Conservation (phyloP, 92 coral and sea anemone genomes). For the Epizoanthus rinbou region DNA sequence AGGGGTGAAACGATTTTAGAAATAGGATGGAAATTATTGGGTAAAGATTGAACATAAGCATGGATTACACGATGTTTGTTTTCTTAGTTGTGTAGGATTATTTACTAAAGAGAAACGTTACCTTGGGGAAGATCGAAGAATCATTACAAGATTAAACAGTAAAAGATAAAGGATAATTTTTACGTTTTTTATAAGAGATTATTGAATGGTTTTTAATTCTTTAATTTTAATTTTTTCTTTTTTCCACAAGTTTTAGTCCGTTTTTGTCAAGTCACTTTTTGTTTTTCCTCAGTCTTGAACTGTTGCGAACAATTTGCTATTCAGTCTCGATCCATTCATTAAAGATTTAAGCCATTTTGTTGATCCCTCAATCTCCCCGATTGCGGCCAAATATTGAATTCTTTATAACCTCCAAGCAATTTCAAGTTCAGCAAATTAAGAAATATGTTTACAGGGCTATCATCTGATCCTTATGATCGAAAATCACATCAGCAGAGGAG, state of each 20-base stretch:
- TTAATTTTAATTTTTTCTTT: background rate
- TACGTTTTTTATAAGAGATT: no score
- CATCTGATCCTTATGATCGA: no score
- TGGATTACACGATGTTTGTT: no score
- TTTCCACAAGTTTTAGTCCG: background rate
- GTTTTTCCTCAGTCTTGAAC: background rate
- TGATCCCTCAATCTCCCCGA: slow-evolving; percentile 19
- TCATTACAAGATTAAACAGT: no score
- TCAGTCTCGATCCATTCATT: background rate
- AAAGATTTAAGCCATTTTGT: slow-evolving; percentile 30
- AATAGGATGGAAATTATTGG: no score
- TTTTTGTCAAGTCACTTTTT: no score
- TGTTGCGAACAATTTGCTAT: slow-evolving; percentile 3
- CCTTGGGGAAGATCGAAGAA: no score
- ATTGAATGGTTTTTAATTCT: background rate
- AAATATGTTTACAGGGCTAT: background rate
- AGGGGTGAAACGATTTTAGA: no score
- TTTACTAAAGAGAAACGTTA: no score
- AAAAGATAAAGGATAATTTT: no score
- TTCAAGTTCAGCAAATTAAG: background rate
- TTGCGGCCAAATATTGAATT: background rate
- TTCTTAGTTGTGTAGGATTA: no score
- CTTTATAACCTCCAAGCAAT: background rate
- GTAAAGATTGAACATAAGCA: no score
- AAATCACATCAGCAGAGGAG: background rate